A percentile compares a stretch with the other conserved stretches of the same genome.
Conservation (phyloP, 2,888 invertebrate genomes). For the Leptopilina syphax region DNA sequence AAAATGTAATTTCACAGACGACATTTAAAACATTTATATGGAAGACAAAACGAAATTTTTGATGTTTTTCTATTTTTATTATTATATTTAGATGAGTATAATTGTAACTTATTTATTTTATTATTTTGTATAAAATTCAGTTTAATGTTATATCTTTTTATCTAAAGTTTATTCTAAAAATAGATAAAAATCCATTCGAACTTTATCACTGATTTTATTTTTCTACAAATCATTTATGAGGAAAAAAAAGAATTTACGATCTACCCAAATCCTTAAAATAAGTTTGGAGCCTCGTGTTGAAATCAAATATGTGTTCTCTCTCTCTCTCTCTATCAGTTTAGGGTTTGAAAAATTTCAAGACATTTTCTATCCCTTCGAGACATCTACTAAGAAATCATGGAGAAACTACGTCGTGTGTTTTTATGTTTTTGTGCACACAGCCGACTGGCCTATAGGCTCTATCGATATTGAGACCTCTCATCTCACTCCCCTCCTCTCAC, state of each 20-base stretch:
- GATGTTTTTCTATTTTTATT: no score
- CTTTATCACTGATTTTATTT: not conserved
- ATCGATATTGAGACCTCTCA: conserved; percentile 15
- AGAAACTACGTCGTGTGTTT: not conserved
- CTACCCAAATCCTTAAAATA: not conserved
- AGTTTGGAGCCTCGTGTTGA: not conserved
- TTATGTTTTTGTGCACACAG: conserved; percentile 7
- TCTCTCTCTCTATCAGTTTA: not conserved
- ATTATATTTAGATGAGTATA: no score
- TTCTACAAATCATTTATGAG: not conserved
- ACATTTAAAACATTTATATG: no score
- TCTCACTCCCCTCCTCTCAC: not conserved
- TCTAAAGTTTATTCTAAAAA: not conserved
- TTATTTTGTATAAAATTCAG: no score
- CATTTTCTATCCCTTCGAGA: conserved; percentile 6
- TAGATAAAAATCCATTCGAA: not conserved
- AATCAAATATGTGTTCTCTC: not conserved
- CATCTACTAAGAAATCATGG: conserved; percentile 1
- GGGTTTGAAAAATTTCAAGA: conserved; percentile 10
- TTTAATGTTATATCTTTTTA: no score
- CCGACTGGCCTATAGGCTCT: not conserved
- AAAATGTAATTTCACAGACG: no score
- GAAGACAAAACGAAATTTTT: no score
- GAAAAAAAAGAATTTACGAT: not conserved
- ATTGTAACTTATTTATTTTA: no score